Evolutionary conservation across 1,140 invertebrate species (phyloP), one percentile per base, ranked within the genome.

Genomic region (Rhizoglyphus robini): DNA sequence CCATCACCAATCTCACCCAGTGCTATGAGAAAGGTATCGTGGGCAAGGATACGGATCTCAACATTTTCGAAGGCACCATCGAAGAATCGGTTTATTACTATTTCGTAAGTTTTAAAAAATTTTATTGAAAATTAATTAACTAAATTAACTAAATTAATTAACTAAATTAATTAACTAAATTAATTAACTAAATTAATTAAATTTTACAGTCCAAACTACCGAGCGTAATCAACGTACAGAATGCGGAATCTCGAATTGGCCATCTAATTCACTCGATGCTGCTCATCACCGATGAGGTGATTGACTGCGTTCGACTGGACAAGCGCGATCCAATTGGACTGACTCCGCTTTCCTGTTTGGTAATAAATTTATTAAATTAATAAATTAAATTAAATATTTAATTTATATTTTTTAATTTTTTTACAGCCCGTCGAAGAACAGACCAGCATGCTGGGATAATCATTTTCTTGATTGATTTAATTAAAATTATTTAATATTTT

Each of bases 21-120:
- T 54, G 51, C 20, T 54, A 54, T 32, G 51, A 54, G 51, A 54
- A 54, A 32, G 51, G 51, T 8, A 54, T 54, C 20, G 8, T 54
- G 23, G 51, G 51, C 20, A 20, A 8, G 8, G 51, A 54, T 32
- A 54, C 51, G 8, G 23, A 25, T 8, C 20, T 54, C 20, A 54
- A 54, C 20, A 54, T 54, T 8, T 54, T 27, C 51, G 51, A 32
- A 25, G 20, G 8, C 23, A 54, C 51, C 8, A 8, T 54, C 23
- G 51, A 54, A 32, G 8, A 25, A 25, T 11, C 23, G 8, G 51
- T 54, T 8, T 8, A 32, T 8, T 27, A 11, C 51, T 54, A 8
- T 32, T 54, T 54, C 51, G 51, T 27, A 32, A 41, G 36, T 41
- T 41, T 11, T 18, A 41, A 11, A 11, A 11, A 41, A 8, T 11